Evolutionary conservation across 1,140 invertebrate genomes (phyloP).

Genomic region (Drosophila ironensis): DNA sequence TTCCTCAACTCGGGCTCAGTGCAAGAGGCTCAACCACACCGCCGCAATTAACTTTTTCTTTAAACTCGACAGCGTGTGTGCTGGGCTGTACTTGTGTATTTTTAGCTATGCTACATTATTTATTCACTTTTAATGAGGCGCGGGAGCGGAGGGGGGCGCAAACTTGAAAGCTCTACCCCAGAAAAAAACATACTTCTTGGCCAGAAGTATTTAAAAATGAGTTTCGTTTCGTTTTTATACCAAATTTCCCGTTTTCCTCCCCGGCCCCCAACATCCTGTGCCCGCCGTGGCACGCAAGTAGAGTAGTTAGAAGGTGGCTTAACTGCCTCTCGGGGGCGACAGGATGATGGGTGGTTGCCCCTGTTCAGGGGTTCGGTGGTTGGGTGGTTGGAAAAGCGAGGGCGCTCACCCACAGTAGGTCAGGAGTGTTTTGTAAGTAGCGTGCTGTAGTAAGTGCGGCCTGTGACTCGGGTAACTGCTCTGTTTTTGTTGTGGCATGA

Average conservation of each 20-base stretch:
- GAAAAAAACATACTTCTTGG: constrained; percentile 19
- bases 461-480: constrained; percentile 24
- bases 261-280: constrained; percentile 6
- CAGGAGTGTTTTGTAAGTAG: constrained; percentile 75
- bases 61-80: constrained; percentile 6
- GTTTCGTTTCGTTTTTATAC: constrained; percentile 61
- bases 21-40: constrained; percentile 8
- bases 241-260: background rate
- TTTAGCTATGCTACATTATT: constrained; percentile 39
- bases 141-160: constrained; percentile 16
- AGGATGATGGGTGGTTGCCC: background rate
- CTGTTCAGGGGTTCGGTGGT: background rate
- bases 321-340: constrained; percentile 25
- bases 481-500: constrained; percentile 66
- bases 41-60: constrained; percentile 6
- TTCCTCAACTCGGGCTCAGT: constrained; percentile 14
- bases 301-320: constrained; percentile 44
- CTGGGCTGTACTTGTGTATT: background rate
- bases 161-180: constrained; percentile 41
- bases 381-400: background rate
- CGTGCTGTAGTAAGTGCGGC: constrained; percentile 39
- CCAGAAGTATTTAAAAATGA: constrained; percentile 68
- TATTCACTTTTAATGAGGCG: constrained; percentile 67
- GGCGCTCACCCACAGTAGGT: constrained; percentile 55
- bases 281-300: constrained; percentile 33